phyloP scores from a whole-genome alignment of 2,113 vertebrate genomes.

The Dermatemys mawii region DNA sequence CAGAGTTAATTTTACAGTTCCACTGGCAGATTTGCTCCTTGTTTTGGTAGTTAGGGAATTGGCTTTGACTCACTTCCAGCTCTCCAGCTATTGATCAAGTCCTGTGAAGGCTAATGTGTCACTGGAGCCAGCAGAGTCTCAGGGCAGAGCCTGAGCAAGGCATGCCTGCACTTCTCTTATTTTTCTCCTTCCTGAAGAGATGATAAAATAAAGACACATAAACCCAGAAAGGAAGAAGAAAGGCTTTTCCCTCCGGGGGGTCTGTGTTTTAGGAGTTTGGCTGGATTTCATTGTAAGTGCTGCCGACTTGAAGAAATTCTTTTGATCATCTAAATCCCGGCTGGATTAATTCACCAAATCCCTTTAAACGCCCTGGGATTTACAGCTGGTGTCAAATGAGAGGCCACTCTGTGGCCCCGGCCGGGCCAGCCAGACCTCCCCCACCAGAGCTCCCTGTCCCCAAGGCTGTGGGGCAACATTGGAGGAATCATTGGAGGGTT shows the following conservation, averaged over 20 bases:
- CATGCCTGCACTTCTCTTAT: no score
- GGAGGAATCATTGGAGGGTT: not conserved
- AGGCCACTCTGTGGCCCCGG: not conserved
- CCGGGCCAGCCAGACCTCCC: not conserved
- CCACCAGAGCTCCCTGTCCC: not conserved
- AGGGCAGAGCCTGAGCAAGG: constrained; percentile 23
- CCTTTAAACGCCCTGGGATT: constrained; percentile 47
- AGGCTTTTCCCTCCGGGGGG: not conserved
- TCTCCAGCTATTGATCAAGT: not conserved
- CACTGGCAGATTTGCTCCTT: constrained; percentile 5
- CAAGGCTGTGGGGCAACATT: not conserved
- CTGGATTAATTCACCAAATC: constrained; percentile 62
- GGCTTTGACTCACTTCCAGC: constrained; percentile 31
- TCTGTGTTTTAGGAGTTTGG: constrained; percentile 9
- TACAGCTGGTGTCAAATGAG: constrained; percentile 33
- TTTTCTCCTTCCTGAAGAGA: not conserved
- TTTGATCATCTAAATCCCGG: constrained; percentile 62
- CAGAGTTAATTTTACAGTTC: constrained; percentile 46
- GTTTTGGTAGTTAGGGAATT: constrained; percentile 24
- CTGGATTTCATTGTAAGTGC: not conserved
- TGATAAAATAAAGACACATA: constrained; percentile 36
- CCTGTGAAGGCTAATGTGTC: constrained; percentile 25
- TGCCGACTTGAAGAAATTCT: constrained; percentile 49
- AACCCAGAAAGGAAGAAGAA: not conserved
- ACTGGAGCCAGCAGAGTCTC: not conserved